Percentiles rank a stretch among this genome's conserved stretches.
These are phyloP conservation scores for Alosa alosa DNA, from an alignment of 2,113 vertebrate species.

Conservation along the genomic window DNA sequence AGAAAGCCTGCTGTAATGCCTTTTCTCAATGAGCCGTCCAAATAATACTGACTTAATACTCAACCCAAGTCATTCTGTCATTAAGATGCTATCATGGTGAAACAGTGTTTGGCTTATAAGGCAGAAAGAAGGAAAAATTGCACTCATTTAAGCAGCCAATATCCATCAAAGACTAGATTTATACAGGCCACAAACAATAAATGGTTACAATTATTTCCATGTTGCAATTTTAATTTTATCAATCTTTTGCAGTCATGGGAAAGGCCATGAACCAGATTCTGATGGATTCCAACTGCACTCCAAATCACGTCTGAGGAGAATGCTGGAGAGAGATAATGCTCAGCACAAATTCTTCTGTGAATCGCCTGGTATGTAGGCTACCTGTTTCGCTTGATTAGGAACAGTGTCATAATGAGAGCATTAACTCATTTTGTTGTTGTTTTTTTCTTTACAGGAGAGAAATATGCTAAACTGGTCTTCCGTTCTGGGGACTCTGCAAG, in stretches of 20 bases:
- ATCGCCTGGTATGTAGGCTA: slow-evolving; percentile 73
- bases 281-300: slow-evolving; percentile 39
- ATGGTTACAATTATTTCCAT: background rate
- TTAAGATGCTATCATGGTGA: background rate
- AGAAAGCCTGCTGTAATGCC: slow-evolving; percentile 29
- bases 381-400: slow-evolving; percentile 5
- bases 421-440: background rate
- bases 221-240: background rate
- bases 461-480: slow-evolving; percentile 91
- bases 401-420: background rate
- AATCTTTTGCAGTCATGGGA: background rate
- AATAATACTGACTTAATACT: background rate
- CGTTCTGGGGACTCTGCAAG: slow-evolving; percentile 94
- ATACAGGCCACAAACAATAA: background rate
- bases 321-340: slow-evolving; percentile 78
- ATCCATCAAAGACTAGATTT: background rate
- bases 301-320: slow-evolving; percentile 73
- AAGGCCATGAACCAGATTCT: slow-evolving; percentile 45
- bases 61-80: background rate
- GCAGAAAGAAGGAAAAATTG: background rate
- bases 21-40: background rate
- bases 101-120: background rate
- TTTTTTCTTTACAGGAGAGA: slow-evolving; percentile 74
- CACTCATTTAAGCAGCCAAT: background rate
- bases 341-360: slow-evolving; percentile 88